Conservation (phyloP, 2,113 vertebrate species). For the Gulo gulo region DNA sequence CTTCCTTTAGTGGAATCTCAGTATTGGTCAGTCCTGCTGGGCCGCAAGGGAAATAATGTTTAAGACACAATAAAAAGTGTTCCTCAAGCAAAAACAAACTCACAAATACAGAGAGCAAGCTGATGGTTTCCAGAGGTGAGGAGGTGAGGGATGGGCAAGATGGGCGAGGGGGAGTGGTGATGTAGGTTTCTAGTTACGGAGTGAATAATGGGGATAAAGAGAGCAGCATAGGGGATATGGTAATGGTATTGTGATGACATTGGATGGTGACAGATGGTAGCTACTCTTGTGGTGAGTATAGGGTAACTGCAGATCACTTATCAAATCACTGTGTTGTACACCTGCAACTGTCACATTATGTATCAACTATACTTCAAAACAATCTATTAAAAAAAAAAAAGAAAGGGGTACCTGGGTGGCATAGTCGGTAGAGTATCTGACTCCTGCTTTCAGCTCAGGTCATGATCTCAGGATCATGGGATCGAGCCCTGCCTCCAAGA, state of each 20-base stretch:
- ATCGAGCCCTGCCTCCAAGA: background rate
- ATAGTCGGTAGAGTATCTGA: background rate
- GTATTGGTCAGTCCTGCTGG: background rate
- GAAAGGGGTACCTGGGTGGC: background rate
- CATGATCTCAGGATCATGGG: background rate
- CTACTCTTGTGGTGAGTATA: background rate
- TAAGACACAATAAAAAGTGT: background rate
- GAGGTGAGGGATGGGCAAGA: background rate
- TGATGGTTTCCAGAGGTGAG: background rate
- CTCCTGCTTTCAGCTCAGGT: background rate
- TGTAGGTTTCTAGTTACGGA: background rate
- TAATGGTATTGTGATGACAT: background rate
- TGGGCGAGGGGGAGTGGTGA: background rate
- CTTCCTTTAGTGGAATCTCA: background rate
- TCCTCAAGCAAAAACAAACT: background rate
- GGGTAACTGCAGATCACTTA: background rate
- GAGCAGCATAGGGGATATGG: background rate
- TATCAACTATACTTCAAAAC: background rate
- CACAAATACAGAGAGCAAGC: background rate
- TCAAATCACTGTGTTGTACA: background rate
- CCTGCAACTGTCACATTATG: background rate
- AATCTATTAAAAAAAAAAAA: background rate
- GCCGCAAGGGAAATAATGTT: conserved; percentile 14
- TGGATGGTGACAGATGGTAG: background rate
- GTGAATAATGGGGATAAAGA: background rate